Evolutionary conservation across 2,797 vertebrate genomes (phyloP), one percentile per base, ranked within the genome.

Genomic region (Pogonophryne albipinna): DNA sequence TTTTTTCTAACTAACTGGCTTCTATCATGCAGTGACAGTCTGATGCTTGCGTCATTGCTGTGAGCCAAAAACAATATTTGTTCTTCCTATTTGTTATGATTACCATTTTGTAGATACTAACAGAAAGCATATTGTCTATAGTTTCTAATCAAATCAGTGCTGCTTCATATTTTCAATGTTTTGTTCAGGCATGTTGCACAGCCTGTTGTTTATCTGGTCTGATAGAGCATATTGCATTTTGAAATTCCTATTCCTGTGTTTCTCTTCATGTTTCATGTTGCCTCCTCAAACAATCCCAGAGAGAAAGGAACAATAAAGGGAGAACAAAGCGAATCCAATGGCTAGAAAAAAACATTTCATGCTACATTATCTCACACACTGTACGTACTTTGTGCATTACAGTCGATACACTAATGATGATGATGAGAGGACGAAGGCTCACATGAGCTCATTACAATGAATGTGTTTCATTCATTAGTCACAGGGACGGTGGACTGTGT

Each of bases 391-490:
- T 38, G 8, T 38, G 34, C 7, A 38, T 38, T 38, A 38, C 57
- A 57, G 23, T 31, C 51, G 17, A 31, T 45, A 47, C 64, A 34
- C 20, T 57, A 45, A 66, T 42, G 10, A 71, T 52, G 27, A 58
- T 57, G 41, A 31, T 20, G 45, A 23, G 50, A 69, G 52, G 75
- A 74, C 41, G 56, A 61, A 78, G 58, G 10, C 31, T 83, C 53
- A 66, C 23, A 56, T 78, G 66, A 66, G 2, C 65, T 27, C 23
- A 45, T 31, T 42, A 20, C 55, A 63, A 75, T 76, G 66, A 65
- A 66, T 66, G 67, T 20, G 38, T 64, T 78, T 74, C 50, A 83
- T 74, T 83, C 69, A 77, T 56, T 62, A 76, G 34, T 80, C 72
- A 69, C 52, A 16, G 11, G 61, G 60, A 67, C 71, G 55, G 44